These are phyloP conservation scores for Mustelus asterias DNA, from an alignment of 2,113 vertebrate species.

Conservation along the genomic window DNA sequence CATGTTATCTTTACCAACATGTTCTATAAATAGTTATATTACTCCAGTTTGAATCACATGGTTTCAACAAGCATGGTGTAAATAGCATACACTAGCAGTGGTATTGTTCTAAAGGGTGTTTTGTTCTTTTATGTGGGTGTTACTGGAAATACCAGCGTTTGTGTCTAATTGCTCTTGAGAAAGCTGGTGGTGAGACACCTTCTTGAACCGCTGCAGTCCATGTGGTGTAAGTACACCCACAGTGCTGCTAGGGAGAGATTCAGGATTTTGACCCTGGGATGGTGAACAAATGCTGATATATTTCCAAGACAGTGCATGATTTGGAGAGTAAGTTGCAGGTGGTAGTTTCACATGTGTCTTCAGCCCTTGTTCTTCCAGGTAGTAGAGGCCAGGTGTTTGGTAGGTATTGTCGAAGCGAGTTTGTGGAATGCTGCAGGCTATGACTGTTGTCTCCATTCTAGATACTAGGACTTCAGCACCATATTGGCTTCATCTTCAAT, in stretches of 20 bases:
- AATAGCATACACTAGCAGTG: no score
- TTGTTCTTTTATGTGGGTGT: neutral
- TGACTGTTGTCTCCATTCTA: neutral
- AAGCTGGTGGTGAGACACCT: neutral
- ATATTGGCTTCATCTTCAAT: neutral
- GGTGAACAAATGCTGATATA: no score
- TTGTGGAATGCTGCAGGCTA: neutral
- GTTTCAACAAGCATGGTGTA: neutral
- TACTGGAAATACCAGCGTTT: neutral
- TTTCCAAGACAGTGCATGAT: no score
- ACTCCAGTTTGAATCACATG: neutral
- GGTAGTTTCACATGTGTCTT: neutral
- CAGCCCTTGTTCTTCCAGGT: neutral
- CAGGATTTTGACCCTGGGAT: neutral
- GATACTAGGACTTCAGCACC: neutral
- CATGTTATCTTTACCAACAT: neutral
- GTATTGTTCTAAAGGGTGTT: neutral
- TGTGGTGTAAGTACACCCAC: neutral
- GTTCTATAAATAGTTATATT: neutral
- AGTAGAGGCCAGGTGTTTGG: neutral
- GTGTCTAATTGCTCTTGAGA: neutral
- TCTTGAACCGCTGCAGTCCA: neutral
- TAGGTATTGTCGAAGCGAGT: neutral
- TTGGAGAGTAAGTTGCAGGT: neutral
- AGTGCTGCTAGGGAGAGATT: neutral